phyloP scores from a whole-genome alignment of 2,113 vertebrate genomes.

The Malurus melanocephalus region DNA sequence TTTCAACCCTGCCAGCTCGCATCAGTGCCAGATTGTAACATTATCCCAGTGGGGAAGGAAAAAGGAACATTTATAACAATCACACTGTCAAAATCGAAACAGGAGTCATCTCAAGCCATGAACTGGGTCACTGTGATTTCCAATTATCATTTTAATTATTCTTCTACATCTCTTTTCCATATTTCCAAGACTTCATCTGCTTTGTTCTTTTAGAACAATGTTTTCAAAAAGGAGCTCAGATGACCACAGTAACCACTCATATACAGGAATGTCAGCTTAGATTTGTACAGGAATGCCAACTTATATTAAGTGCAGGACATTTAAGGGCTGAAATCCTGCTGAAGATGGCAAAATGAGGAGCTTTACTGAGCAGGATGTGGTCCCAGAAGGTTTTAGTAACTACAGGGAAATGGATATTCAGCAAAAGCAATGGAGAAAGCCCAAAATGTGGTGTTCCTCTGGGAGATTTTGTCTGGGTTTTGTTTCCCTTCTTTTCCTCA shows the following conservation, averaged over 20 bases:
- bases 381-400: neutral
- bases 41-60: neutral
- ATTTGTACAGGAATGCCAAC: conserved; percentile 1
- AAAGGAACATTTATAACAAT: neutral
- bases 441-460: neutral
- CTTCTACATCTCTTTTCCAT: neutral
- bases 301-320: neutral
- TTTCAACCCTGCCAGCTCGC: neutral
- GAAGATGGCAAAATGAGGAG: neutral
- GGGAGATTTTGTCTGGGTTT: neutral
- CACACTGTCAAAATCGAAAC: neutral
- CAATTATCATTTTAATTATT: neutral
- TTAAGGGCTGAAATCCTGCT: neutral
- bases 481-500: neutral
- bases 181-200: neutral
- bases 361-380: neutral
- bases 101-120: neutral
- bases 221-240: neutral
- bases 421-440: neutral
- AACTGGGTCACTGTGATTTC: neutral
- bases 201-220: neutral
- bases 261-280: neutral
- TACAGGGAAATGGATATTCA: neutral
- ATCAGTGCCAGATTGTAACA: neutral
- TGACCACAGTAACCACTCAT: neutral